phyloP scores from a whole-genome alignment of 2,113 vertebrate species.

The Beaufortia kweichowensis region DNA sequence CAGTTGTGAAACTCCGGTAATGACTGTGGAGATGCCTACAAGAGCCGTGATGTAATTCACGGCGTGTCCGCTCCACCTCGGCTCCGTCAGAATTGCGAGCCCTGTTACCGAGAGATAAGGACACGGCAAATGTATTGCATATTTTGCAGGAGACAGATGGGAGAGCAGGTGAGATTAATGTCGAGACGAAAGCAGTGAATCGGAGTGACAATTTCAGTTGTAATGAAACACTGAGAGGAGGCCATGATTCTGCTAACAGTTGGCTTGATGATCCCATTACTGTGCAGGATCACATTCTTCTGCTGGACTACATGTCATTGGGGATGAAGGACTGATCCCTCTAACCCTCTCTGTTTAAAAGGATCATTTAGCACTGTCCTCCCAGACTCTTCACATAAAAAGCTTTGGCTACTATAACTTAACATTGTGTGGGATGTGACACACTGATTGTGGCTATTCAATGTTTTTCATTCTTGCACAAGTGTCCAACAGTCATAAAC shows the following conservation, averaged over 20 bases:
- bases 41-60: conserved; percentile 67
- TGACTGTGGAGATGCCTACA: conserved; percentile 42
- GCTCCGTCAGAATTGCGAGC: conserved; percentile 53
- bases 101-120: conserved; percentile 63
- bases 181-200: conserved; percentile 19
- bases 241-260: conserved; percentile 57
- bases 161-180: conserved; percentile 55
- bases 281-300: conserved; percentile 49
- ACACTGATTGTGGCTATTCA: conserved; percentile 13
- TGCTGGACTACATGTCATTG: conserved; percentile 50
- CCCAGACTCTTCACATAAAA: conserved; percentile 18
- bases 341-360: conserved; percentile 41
- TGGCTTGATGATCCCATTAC: conserved; percentile 58
- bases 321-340: conserved; percentile 26
- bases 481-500: conserved; percentile 29
- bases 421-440: conserved; percentile 17
- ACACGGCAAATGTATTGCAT: conserved; percentile 59
- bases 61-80: conserved; percentile 54
- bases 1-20: conserved; percentile 5
- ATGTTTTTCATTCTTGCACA: conserved; percentile 21
- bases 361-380: conserved; percentile 36
- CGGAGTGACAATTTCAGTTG: conserved; percentile 58
- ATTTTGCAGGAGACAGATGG: conserved; percentile 63
- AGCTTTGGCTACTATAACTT: conserved; percentile 3
- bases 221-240: conserved; percentile 56